Percentiles rank a stretch among this genome's conserved stretches.
Conservation (phyloP, 1,140 invertebrate species). For the Panulirus ornatus region DNA sequence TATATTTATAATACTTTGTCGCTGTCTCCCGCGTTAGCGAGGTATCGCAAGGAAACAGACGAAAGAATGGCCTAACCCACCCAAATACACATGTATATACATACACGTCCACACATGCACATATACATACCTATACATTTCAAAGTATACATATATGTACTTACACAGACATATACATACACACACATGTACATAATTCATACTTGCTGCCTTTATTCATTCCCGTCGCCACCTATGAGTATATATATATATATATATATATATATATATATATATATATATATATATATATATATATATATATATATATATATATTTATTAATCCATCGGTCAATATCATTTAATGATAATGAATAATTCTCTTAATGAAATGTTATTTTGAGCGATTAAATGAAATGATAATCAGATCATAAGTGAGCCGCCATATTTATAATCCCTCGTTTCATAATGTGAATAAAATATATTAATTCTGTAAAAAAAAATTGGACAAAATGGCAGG, state of each 20-base stretch:
- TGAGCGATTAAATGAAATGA: background rate
- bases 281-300: slow-evolving; percentile 8
- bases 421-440: background rate
- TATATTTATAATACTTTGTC: too few species aligned
- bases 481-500: too few species aligned
- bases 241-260: background rate
- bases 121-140: background rate
- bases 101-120: background rate
- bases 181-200: background rate
- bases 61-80: too few species aligned
- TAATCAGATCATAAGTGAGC: background rate
- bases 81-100: background rate
- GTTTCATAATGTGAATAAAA: background rate
- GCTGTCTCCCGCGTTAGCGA: too few species aligned
- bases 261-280: background rate
- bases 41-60: too few species aligned
- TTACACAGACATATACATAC: background rate
- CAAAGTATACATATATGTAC: background rate
- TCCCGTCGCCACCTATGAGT: background rate
- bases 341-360: background rate
- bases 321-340: too few species aligned
- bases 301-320: background rate
- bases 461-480: background rate
- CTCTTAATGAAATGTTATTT: background rate
- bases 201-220: too few species aligned